These are phyloP conservation scores for Dolichoris vasculosae DNA, from an alignment of 1,140 invertebrate species.

Conservation along the genomic window DNA sequence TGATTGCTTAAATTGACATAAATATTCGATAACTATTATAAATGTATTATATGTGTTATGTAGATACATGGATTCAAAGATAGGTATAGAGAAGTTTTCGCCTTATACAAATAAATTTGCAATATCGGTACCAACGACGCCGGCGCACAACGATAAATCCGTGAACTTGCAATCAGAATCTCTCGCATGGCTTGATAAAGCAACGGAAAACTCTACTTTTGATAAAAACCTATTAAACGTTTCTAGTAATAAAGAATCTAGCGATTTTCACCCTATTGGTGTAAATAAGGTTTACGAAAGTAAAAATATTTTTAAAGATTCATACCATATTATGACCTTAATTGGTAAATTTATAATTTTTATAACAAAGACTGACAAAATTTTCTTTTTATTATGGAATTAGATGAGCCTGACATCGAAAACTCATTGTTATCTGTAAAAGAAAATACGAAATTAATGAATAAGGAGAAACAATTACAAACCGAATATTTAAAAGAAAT, in stretches of 20 bases:
- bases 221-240: conserved; percentile 10
- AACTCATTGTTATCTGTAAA: neutral
- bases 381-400: neutral
- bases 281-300: neutral
- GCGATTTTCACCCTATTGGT: neutral
- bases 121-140: conserved; percentile 33
- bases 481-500: conserved; percentile 68
- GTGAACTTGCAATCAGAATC: conserved; percentile 45
- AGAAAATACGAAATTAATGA: conserved; percentile 18
- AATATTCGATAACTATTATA: too few relatives aligned
- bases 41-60: neutral
- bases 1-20: too few relatives aligned
- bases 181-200: conserved; percentile 43
- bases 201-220: neutral
- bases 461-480: conserved; percentile 38
- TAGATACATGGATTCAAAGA: conserved; percentile 52
- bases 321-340: neutral
- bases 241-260: neutral
- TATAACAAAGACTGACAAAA: neutral
- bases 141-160: neutral
- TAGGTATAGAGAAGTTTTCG: conserved; percentile 38
- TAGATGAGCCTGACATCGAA: neutral
- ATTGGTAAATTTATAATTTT: conserved; percentile 22
- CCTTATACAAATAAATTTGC: conserved; percentile 30
- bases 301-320: neutral